phyloP scores from a whole-genome alignment of 2,888 invertebrate genomes.

The Hyposoter didymator region DNA sequence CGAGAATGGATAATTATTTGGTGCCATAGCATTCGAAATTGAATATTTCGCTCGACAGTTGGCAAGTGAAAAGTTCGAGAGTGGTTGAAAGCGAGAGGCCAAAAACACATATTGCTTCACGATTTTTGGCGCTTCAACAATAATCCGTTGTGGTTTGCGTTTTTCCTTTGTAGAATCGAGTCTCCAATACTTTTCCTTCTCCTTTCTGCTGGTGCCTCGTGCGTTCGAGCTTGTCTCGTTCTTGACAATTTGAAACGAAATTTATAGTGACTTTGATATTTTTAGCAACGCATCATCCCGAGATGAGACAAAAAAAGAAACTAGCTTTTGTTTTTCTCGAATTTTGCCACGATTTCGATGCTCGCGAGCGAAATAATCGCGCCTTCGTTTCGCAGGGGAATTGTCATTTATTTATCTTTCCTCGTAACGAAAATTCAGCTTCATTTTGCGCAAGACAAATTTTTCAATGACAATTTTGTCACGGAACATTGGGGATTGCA shows the following conservation, averaged over 20 bases:
- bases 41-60: neutral
- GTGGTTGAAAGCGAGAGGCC: conserved; percentile 22
- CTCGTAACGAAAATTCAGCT: neutral
- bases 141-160: conserved; percentile 43
- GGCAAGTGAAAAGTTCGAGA: conserved; percentile 44
- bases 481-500: neutral
- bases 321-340: neutral
- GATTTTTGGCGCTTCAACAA: conserved; percentile 66
- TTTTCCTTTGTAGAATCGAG: conserved; percentile 8
- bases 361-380: neutral
- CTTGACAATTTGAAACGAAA: neutral
- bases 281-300: neutral
- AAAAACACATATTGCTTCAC: conserved; percentile 63
- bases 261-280: neutral
- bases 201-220: neutral
- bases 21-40: neutral
- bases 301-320: neutral
- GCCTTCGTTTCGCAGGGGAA: neutral
- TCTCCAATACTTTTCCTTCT: neutral
- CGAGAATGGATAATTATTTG: neutral
- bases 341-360: neutral
- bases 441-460: neutral
- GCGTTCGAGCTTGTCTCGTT: neutral
- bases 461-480: neutral
- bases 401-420: neutral